Base-by-base conservation (phyloP, 2,797 vertebrate genomes). In the Pelobates cultripes region DNA sequence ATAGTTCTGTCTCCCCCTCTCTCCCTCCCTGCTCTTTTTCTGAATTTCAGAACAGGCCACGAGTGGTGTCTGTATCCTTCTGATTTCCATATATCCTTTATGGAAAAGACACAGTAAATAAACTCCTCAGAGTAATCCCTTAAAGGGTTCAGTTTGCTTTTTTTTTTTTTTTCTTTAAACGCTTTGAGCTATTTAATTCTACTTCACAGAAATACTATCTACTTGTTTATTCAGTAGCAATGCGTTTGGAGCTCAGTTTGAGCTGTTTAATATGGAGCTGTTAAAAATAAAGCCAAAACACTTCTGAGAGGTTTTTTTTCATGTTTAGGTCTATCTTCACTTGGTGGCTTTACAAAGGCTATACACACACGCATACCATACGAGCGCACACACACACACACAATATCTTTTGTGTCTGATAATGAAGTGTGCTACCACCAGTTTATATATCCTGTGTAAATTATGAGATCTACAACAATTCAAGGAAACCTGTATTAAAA, bases 41-140 rank as follows among this genome's bases (percentile, higher is more conserved):
- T 96, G 96, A 97, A 98, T 97, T 98, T 98, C 95, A 97, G 97
- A 99, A 96, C 94, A 96, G 95, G 94, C 95, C 89, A 93, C 93
- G 95, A 97, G 95, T 94, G 94, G 94, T 96, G 95, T 96, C 96
- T 96, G 96, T 93, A 92, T 95, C 94, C 88, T 94, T 97, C 95
- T 97, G 96, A 97, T 98, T 98, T 98, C 96, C 97, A 98, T 97
- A 97, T 93, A 94, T 94, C 94, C 94, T 97, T 97, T 95, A 95
- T 95, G 95, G 95, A 94, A 93, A 93, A 96, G 93, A 95, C 95
- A 96, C 94, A 95, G 95, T 95, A 97, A 97, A 97, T 97, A 96
- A 95, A 95, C 95, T 97, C 96, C 95, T 96, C 92, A 91, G 93
- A 96, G 95, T 97, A 98, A 98, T 98, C 96, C 95, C 94, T 95